phyloP scores from a whole-genome alignment of 2,113 vertebrate genomes.

The Oreochromis tanganicae region DNA sequence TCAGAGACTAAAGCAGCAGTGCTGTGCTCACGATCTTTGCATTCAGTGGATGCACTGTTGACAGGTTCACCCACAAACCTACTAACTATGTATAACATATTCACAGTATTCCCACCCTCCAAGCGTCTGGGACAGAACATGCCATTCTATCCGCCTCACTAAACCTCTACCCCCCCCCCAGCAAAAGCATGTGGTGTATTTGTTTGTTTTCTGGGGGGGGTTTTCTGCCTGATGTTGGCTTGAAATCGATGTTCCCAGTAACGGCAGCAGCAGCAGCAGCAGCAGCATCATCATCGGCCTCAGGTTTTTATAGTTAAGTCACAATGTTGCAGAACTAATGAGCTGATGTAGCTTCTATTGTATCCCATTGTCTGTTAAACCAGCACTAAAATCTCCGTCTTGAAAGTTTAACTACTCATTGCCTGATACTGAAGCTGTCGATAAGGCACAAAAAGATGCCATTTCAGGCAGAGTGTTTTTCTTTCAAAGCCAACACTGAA shows the following conservation, averaged over 20 bases:
- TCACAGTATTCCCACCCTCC: conserved; percentile 14
- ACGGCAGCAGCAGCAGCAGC: not conserved
- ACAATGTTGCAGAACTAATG: not conserved
- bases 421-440: not conserved
- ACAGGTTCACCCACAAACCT: not conserved
- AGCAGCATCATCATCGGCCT: not conserved
- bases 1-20: not conserved
- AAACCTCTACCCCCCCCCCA: not conserved
- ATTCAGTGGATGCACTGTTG: not conserved
- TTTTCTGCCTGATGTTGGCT: conserved; percentile 35
- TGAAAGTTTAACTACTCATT: not conserved
- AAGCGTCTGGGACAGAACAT: conserved; percentile 35
- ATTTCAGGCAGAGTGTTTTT: not conserved
- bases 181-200: conserved; percentile 42
- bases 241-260: conserved; percentile 59
- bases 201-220: conserved; percentile 19
- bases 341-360: not conserved
- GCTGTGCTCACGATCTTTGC: not conserved
- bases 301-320: not conserved
- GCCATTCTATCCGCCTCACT: conserved; percentile 11
- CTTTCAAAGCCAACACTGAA: not conserved
- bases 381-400: not conserved
- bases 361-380: not conserved
- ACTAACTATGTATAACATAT: not conserved
- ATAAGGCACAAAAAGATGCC: not conserved